Percentiles rank a stretch among this genome's conserved stretches.
Conservation (phyloP, 2,113 vertebrate species). For the Cyrtonyx montezumae region DNA sequence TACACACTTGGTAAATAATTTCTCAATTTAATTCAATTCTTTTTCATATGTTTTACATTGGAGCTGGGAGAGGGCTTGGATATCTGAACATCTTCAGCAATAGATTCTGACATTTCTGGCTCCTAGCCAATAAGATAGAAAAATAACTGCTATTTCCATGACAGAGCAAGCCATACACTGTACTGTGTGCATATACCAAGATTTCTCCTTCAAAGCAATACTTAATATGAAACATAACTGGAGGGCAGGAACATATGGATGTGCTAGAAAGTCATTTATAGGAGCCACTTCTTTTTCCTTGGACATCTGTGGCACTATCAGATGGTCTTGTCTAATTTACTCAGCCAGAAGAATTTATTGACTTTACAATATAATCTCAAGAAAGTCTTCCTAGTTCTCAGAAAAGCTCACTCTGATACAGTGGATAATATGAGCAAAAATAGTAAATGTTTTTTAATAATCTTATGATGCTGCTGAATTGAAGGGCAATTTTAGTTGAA, state of each 20-base stretch:
- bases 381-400: background rate
- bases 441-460: background rate
- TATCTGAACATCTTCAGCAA: background rate
- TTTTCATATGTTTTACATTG: background rate
- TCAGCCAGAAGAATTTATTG: background rate
- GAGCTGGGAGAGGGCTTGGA: background rate
- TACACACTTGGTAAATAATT: accelerated
- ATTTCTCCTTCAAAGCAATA: background rate
- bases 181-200: background rate
- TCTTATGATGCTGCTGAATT: background rate
- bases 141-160: background rate
- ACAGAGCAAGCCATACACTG: background rate
- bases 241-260: background rate
- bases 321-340: background rate
- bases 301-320: background rate
- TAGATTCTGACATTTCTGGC: slow-evolving; percentile 8
- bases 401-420: background rate
- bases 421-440: background rate
- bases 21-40: background rate
- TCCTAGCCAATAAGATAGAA: background rate
- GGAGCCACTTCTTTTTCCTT: background rate
- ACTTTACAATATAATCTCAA: background rate
- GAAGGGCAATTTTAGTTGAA: background rate
- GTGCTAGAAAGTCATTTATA: background rate
- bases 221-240: background rate